These are phyloP conservation scores for Eulacestoma nigropectus DNA, from an alignment of 2,113 vertebrate species.

Conservation along the genomic window DNA sequence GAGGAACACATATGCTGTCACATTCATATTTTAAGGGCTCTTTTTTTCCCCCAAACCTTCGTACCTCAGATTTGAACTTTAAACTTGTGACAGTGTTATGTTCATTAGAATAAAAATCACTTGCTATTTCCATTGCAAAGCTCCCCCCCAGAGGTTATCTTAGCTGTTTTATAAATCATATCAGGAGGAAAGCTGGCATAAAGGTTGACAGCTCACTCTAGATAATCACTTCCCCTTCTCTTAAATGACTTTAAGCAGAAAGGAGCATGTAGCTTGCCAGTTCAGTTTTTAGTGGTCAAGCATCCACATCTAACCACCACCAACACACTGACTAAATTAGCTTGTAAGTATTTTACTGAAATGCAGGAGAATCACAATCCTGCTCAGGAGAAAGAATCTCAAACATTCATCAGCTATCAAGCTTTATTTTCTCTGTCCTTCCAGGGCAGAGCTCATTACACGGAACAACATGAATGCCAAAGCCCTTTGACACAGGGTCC, in stretches of 20 bases:
- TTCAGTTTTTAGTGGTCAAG: slow-evolving; percentile 39
- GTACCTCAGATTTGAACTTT: slow-evolving; percentile 61
- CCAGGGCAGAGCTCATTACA: neutral
- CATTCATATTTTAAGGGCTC: slow-evolving; percentile 8
- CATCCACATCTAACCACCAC: neutral
- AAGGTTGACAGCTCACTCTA: slow-evolving; percentile 61
- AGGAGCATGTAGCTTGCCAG: slow-evolving; percentile 40
- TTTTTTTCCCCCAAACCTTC: slow-evolving; percentile 31
- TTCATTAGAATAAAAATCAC: slow-evolving; percentile 67
- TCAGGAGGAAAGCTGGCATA: slow-evolving; percentile 58
- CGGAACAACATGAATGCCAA: neutral
- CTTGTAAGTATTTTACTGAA: slow-evolving; percentile 35
- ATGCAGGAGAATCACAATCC: neutral
- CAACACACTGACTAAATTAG: slow-evolving; percentile 34
- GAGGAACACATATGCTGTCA: slow-evolving; percentile 51
- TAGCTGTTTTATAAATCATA: slow-evolving; percentile 55
- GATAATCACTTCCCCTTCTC: slow-evolving; percentile 24
- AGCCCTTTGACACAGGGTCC: neutral
- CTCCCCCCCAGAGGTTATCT: slow-evolving; percentile 48
- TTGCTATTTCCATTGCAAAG: slow-evolving; percentile 62
- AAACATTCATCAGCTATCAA: neutral
- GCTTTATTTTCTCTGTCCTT: neutral
- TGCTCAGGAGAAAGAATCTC: neutral
- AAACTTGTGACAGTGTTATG: slow-evolving; percentile 64
- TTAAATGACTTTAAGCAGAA: slow-evolving; percentile 49